Percentiles rank a stretch among this genome's conserved stretches.
phyloP scores from a whole-genome alignment of 1,140 invertebrate genomes.

The Dendroctonus valens region DNA sequence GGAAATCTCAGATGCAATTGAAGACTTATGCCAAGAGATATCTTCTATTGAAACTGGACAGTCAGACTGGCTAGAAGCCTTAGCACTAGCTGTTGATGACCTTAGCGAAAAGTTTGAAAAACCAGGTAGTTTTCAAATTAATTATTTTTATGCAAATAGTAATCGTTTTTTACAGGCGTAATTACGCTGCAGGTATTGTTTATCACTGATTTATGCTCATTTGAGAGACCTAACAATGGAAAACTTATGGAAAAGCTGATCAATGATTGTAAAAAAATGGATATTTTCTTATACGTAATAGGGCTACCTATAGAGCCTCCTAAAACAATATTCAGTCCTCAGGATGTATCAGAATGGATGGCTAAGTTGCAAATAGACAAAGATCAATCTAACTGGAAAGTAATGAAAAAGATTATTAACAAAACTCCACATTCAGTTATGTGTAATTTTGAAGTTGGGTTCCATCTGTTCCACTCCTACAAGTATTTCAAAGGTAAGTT shows the following conservation, averaged over 20 bases:
- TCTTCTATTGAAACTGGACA: constrained; percentile 11
- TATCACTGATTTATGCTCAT: no score
- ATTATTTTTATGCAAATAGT: no score
- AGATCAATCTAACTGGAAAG: constrained; percentile 10
- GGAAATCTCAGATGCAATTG: constrained; percentile 13
- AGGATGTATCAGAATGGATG: constrained; percentile 32
- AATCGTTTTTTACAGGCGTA: no score
- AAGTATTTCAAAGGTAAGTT: constrained; percentile 22
- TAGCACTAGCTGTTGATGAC: constrained; percentile 26
- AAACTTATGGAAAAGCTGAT: constrained; percentile 12
- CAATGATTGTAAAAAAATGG: not conserved
- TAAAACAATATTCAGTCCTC: constrained; percentile 20
- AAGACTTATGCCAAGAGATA: constrained; percentile 18
- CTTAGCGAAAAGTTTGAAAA: constrained; percentile 25
- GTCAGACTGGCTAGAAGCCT: constrained; percentile 31
- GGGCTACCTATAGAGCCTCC: constrained; percentile 32
- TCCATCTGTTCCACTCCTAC: constrained; percentile 32
- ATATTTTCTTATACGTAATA: constrained; percentile 37
- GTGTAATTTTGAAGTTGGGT: constrained; percentile 31
- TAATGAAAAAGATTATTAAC: constrained; percentile 26
- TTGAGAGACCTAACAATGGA: no score
- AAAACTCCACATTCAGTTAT: constrained; percentile 27
- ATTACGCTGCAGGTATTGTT: no score
- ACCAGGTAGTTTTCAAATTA: constrained; percentile 1
- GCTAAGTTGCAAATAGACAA: constrained; percentile 5